Base-by-base conservation (phyloP, 1,140 invertebrate genomes). In the Hypothenemus hampei region DNA sequence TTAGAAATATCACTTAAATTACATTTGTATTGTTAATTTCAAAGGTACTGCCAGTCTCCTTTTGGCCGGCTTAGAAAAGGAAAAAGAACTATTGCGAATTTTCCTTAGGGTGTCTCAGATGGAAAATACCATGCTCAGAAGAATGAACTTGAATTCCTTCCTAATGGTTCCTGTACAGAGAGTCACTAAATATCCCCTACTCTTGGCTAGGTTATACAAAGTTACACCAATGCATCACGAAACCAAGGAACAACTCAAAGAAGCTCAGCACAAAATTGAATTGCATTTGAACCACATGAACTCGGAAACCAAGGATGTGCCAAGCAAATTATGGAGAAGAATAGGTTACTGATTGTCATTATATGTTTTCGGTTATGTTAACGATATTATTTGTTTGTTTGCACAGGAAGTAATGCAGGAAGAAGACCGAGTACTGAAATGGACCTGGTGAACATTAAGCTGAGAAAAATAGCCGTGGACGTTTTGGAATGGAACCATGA, bases 71-170 rank as follows among this genome's bases (percentile, higher is more conserved):
- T 75, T 97, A 19, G 92, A 96, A 70, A 95, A 94, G 73, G 93
- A 98, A 64, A 95, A 95, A 70, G 93, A 97, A 72, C 78, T 98
- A 20, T 75, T 97, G 21, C 78, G 92, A 66, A 94, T 97, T 72
- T 98, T 97, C 70, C 76, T 98, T 7, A 84, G 89, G 69, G 94
- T 95, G 13, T 96, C 92, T 1, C 94, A 97, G 75, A 94, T 95
- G 87, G 93, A 98, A 70, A 97, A 97, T 68, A 82, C 88, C 0
- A 85, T 94, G 24, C 74, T 97, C 52, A 78, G 93, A 60, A 79
- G 93, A 61, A 96, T 97, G 93, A 96, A 96, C 72, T 80, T 98
- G 13, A 93, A 95, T 72, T 95, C 93, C 5, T 98, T 98, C 72
- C 80, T 97, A 18, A 97, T 97, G 93, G 87, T 92, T 61, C 89